Evolutionary conservation across 2,113 vertebrate genomes (phyloP), one percentile per base, ranked within the genome.

Genomic region (Sterrhoptilus dennistouni): DNA sequence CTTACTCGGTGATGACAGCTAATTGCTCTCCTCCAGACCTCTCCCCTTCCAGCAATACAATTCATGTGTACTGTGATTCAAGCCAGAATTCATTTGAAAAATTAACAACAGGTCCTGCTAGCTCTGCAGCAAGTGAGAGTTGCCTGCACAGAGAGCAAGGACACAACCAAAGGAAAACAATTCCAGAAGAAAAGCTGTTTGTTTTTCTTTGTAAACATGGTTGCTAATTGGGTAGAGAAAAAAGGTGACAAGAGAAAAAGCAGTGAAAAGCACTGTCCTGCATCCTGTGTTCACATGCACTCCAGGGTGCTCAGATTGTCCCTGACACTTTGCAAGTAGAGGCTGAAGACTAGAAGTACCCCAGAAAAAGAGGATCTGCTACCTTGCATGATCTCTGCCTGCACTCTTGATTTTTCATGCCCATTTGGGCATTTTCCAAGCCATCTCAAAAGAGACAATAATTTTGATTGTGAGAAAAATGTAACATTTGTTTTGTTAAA

Each of bases 141-240:
- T 40, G 53, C 50, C 50, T 81, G 68, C 60, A 31, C 0, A 0
- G 16, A 24, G 14, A 80, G 5, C 0, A 3, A 72, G 24, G 33
- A 59, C 9, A 5, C 53, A 72, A 44, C 11, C 38, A 54, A 54
- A 35, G 16, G n/a, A 16, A 87, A 72, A 35, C 35, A 80, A 20
- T 64, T 57, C 29, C 49, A 83, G 54, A n/a, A 69, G n/a, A 50
- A 74, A 90, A 7, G 53, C 16, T 78, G 42, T 31, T 69, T n/a
- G 11, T 28, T 85, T 71, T 61, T 9, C 56, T 14, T 72, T 18
- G 3, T 22, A 71, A 27, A 44, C 24, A 11, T 1, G 0, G 1
- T 25, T 63, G 25, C 14, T 83, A 88, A 56, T 0, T 27, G 17
- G 12, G 15, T 49, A 50, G 25, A 45, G 11, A 40, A 33, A 72